These are phyloP conservation scores for Phacellophora camtschatica DNA, from an alignment of 30 jellyfish, hydroid and myxozoan species.

Conservation along the genomic window DNA sequence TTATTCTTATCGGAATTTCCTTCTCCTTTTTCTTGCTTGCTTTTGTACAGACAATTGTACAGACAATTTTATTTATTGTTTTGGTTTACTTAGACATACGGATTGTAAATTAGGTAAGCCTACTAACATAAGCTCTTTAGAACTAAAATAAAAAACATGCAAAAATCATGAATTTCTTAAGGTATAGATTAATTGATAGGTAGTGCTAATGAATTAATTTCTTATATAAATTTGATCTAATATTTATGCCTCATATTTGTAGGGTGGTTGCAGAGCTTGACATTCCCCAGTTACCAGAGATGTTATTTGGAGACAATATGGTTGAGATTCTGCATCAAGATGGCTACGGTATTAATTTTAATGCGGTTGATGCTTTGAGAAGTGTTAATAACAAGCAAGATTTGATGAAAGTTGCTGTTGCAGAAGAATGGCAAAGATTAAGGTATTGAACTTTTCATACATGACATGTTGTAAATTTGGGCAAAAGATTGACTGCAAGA, in stretches of 20 bases:
- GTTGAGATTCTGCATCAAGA: slow-evolving; percentile 49
- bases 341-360: slow-evolving; percentile 78
- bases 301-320: slow-evolving; percentile 80
- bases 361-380: slow-evolving; percentile 86
- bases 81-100: too few relatives aligned
- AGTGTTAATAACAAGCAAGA: slow-evolving; percentile 83
- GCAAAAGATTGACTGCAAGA: too few relatives aligned
- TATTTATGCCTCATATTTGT: too few relatives aligned
- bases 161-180: background rate
- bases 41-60: too few relatives aligned
- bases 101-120: background rate
- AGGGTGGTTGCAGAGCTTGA: slow-evolving; percentile 75
- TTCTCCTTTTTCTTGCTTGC: too few relatives aligned
- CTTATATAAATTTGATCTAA: too few relatives aligned
- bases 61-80: too few relatives aligned
- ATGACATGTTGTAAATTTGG: too few relatives aligned
- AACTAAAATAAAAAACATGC: background rate
- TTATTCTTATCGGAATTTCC: too few relatives aligned
- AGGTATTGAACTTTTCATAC: slow-evolving; percentile 50
- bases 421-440: slow-evolving; percentile 90
- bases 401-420: slow-evolving; percentile 92
- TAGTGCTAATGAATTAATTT: too few relatives aligned
- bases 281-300: slow-evolving; percentile 92
- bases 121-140: background rate
- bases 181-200: too few relatives aligned